phyloP scores from a whole-genome alignment of 2,888 invertebrate genomes.

The Pyrrhosoma nymphula region DNA sequence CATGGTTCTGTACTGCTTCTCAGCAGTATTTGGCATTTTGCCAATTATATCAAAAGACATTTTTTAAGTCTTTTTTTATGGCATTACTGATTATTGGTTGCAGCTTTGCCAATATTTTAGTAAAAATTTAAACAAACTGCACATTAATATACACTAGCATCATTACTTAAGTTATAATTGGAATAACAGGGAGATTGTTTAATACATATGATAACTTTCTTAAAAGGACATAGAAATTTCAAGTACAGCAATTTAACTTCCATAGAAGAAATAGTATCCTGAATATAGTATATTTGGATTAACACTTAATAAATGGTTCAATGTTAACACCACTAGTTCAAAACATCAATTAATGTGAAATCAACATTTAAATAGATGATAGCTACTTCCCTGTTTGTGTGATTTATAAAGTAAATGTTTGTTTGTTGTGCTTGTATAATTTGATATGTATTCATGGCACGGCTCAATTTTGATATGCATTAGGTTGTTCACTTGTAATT shows the following conservation, averaged over 20 bases:
- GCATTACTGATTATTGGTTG: slow-evolving; percentile 56
- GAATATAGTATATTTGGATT: slow-evolving; percentile 63
- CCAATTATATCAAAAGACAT: slow-evolving; percentile 65
- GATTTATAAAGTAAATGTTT: background rate
- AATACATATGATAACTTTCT: slow-evolving; percentile 51
- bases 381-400: slow-evolving; percentile 30
- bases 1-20: slow-evolving; percentile 70
- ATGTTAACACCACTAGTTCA: slow-evolving; percentile 56
- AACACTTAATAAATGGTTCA: slow-evolving; percentile 64
- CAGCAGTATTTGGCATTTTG: slow-evolving; percentile 58
- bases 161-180: slow-evolving; percentile 51
- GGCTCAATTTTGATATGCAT: slow-evolving; percentile 61
- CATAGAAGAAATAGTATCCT: slow-evolving; percentile 61
- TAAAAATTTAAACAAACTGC: slow-evolving; percentile 67
- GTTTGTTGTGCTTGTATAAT: slow-evolving; percentile 34
- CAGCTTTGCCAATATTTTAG: slow-evolving; percentile 57
- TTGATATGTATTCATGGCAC: slow-evolving; percentile 61
- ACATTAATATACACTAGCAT: slow-evolving; percentile 66
- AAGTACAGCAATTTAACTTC: slow-evolving; percentile 66
- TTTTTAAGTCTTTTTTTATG: slow-evolving; percentile 53
- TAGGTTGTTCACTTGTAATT: slow-evolving; percentile 28
- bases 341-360: slow-evolving; percentile 64
- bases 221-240: slow-evolving; percentile 66
- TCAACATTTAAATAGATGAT: slow-evolving; percentile 57
- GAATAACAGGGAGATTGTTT: slow-evolving; percentile 61